phyloP scores from a whole-genome alignment of 2,888 invertebrate genomes.

The Sphinx pinastri region DNA sequence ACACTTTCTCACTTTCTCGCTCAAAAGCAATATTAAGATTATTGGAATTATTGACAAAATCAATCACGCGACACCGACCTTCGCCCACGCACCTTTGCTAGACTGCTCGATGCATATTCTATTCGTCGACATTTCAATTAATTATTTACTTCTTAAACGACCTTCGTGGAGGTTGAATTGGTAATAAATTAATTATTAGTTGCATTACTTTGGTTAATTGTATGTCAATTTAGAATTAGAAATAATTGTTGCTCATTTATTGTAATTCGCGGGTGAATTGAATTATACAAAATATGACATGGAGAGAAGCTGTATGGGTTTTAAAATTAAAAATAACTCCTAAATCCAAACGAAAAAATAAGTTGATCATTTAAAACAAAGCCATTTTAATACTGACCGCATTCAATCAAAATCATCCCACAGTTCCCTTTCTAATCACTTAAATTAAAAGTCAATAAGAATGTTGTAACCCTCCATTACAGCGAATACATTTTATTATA shows the following conservation, averaged over 20 bases:
- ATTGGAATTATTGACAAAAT: slow-evolving; percentile 12
- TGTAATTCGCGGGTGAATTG: no score
- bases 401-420: background rate
- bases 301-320: no score
- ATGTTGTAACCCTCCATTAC: slow-evolving; percentile 14
- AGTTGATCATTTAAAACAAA: no score
- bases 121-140: background rate
- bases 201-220: no score
- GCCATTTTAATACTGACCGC: no score
- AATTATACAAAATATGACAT: no score
- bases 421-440: background rate
- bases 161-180: no score
- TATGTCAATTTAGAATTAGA: no score
- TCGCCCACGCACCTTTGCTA: slow-evolving; percentile 24
- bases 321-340: no score
- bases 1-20: slow-evolving; percentile 1
- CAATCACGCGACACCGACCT: slow-evolving; percentile 15
- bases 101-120: slow-evolving; percentile 1
- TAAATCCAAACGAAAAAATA: no score
- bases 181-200: no score
- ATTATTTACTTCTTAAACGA: background rate
- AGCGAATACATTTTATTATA: slow-evolving; percentile 45
- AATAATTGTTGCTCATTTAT: no score
- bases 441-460: slow-evolving; percentile 11
- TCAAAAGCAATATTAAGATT: background rate